Conservation (phyloP, 1,140 invertebrate species). For the Fopius arisanus region DNA sequence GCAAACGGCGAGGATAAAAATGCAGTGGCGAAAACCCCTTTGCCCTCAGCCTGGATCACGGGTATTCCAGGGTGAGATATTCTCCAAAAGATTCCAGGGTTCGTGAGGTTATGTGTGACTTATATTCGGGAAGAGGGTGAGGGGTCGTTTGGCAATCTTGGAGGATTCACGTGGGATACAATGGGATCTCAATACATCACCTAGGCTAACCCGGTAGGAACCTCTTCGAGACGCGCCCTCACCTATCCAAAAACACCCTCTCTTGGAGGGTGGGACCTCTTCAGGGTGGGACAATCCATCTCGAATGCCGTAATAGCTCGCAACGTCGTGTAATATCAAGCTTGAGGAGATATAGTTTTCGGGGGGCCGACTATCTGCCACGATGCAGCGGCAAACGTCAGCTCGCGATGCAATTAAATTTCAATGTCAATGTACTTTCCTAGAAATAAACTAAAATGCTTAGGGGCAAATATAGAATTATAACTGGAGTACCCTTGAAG, state of each 20-base stretch:
- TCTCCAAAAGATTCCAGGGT: not conserved
- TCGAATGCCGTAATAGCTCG: conserved; percentile 64
- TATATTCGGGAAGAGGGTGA: conserved; percentile 45
- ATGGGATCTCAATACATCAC: conserved; percentile 68
- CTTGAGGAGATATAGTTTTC: conserved; percentile 60
- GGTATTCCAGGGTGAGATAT: not conserved
- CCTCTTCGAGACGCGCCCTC: conserved; percentile 13
- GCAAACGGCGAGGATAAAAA: not conserved
- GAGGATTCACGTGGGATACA: conserved; percentile 64
- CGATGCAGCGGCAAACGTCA: conserved; percentile 25
- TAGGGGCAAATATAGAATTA: no score
- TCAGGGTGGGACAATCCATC: conserved; percentile 45
- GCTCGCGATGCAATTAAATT: not conserved
- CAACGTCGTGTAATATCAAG: conserved; percentile 44
- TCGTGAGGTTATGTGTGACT: conserved; percentile 27
- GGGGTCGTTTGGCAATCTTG: conserved; percentile 64
- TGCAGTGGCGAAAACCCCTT: conserved; percentile 16
- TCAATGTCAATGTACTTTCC: no score
- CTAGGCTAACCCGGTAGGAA: conserved; percentile 53
- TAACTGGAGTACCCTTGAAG: no score
- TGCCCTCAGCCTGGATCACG: not conserved
- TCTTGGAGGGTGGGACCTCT: not conserved
- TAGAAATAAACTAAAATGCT: no score
- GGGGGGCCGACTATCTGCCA: not conserved
- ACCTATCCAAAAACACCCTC: conserved; percentile 10